Evolutionary conservation across 2,888 invertebrate genomes (phyloP), one percentile per base, ranked within the genome.

Genomic region (Carpatolechia fugitivella): DNA sequence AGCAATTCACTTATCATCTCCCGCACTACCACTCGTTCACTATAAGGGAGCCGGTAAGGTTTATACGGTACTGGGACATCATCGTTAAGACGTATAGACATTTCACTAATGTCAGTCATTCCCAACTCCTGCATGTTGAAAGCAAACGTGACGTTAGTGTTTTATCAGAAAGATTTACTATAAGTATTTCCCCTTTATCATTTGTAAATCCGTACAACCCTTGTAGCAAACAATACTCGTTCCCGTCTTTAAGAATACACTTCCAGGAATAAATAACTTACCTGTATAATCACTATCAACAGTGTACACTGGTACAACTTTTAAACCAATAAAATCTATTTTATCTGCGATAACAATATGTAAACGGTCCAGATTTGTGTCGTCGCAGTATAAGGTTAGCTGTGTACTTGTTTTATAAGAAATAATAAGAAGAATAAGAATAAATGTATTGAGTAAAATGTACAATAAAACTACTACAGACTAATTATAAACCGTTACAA

Each of bases 11-110:
- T 20, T 13, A 61, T 46, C 48, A 61, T 56, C 5, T 56, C 49
- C 1, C 53, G 54, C 0, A 59, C 61, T 7, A 53, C 36, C 0
- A 10, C 46, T 2, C 62, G 44, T 50, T 62, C 61, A n/a, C 31
- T 52, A 10, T 24, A 51, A 4, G 61, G 51, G 10, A 61, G 31
- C 1, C 61, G 31, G 14, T 61, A 61, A 14, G 62, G 57, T 47
- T 33, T 44, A 24, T 52, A 46, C 1, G 24, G 4, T 1, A 50
- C 50, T 29, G 38, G 50, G 3, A 14, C 14, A n/a, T 36, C 29
- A 50, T 50, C 50, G 6, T 29, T 36, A 1, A 50, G 14, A 1
- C 24, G 7, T 13, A 50, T 50, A 1, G 13, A 14, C 52, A 52
- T 52, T 24, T 52, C 46, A 1, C 13, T 7, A 3, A 52, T 35